Conservation (phyloP, 2,888 invertebrate species). For the Oscheius onirici region DNA sequence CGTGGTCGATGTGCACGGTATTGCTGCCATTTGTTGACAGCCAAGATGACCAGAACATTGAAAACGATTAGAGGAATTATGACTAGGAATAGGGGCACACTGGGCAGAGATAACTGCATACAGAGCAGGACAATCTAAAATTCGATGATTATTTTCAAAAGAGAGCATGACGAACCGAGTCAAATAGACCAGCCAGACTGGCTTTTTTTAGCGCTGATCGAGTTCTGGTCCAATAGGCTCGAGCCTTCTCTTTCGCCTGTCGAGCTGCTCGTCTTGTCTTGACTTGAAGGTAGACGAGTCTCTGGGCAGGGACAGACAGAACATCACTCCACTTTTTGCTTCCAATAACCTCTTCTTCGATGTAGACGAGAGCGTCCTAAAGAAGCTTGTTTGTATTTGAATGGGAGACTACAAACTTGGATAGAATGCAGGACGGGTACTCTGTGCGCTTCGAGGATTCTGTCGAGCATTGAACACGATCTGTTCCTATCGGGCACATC, state of each 20-base stretch:
- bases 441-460: slow-evolving; percentile 65
- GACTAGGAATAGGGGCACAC: slow-evolving; percentile 59
- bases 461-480: slow-evolving; percentile 67
- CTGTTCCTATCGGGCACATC: slow-evolving; percentile 68
- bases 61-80: slow-evolving; percentile 62
- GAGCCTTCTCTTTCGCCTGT: slow-evolving; percentile 34
- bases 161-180: slow-evolving; percentile 20
- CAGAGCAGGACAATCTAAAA: slow-evolving; percentile 44
- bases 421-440: slow-evolving; percentile 60
- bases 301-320: slow-evolving; percentile 56
- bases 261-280: slow-evolving; percentile 45
- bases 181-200: slow-evolving; percentile 29
- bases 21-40: slow-evolving; percentile 36
- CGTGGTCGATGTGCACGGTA: slow-evolving; percentile 37
- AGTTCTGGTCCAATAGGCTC: slow-evolving; percentile 28
- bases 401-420: slow-evolving; percentile 17
- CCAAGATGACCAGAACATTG: slow-evolving; percentile 60
- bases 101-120: slow-evolving; percentile 50
- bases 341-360: slow-evolving; percentile 69
- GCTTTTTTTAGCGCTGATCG: slow-evolving; percentile 42
- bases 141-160: too few relatives aligned
- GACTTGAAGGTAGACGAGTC: slow-evolving; percentile 66
- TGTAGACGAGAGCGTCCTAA: slow-evolving; percentile 67
- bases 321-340: slow-evolving; percentile 59
- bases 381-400: not conserved